Base-by-base conservation (phyloP, 2,797 vertebrate species). In the Graptemys geographica region DNA sequence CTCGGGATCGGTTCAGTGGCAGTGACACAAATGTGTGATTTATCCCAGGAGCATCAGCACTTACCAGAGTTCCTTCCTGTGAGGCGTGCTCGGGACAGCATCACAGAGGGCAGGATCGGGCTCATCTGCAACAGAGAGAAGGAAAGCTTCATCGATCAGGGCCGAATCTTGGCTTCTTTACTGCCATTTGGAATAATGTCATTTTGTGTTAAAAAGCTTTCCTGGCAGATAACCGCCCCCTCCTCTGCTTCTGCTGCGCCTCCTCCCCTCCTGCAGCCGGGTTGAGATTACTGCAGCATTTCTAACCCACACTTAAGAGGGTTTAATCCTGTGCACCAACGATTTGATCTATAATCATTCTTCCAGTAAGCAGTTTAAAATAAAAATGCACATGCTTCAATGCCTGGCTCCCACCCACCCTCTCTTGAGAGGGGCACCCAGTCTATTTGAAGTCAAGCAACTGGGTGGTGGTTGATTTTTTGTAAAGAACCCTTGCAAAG, bases 91-190 rank as follows among this genome's bases (percentile, higher is more conserved):
- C 65, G 98, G 97, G 95, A 96, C 94, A 83, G 97, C 97, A 92
- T 97, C 97, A 83, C 96, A 96, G 89, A 97, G 97, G 94, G 96
- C 97, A 31, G 97, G 93, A 94, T 97, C 95, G 79, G 98, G 97
- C 95, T 98, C 98, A 87, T 98, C 98, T 98, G 97, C 90, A 98
- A 98, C 94, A 98, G 90, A 98, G 94, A 97, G 72, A 95, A 96
- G 89, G 94, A 96, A 89, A 98, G 94, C 88, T 57, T 96, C 95
- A 90, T 93, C 90, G 95, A 74, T 96, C 88, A 91, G 79, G 21
- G 52, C 57, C 82, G n/a, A 84, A 47, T 62, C 2, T 12, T 31
- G 44, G 79, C 44, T 65, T 41, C 86, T 92, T 62, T 51, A 79
- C 83, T 11, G 5, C 76, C 82, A 94, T 83, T 92, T 92, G 85